Evolutionary conservation across 2,797 vertebrate species (phyloP), one percentile per base, ranked within the genome.

Genomic region (Acanthiza pusilla): DNA sequence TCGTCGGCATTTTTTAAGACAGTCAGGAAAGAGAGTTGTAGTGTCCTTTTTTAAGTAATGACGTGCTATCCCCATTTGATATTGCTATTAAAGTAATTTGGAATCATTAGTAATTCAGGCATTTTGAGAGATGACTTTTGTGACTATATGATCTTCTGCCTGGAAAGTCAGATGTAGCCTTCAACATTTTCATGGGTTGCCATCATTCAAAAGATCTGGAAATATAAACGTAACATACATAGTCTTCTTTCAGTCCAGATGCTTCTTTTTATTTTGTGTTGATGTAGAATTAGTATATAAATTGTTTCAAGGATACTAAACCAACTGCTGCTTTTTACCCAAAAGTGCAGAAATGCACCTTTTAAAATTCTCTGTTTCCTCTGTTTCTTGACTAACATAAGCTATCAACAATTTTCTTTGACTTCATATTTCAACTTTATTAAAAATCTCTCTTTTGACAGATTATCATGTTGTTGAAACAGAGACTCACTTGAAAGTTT

Each of bases 401-500:
- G 10, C 9, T 57, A 42, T 47, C 16, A 45, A 22, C 10, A 26
- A 27, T 79, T 79, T 85, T 21, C n/a, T 61, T 78, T 53, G 20
- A 38, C 25, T 94, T 76, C 3, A 2, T 61, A 54, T 75, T 89
- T 92, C 53, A 82, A 22, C 42, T 74, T 57, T 50, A 7, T 91
- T 63, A 60, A 93, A 61, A 87, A 54, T 89, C 26, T 82, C 72
- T 3, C 74, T 96, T 96, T 96, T 93, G 78, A 38, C 92, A 98
- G 98, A 98, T 98, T 98, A 97, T 75, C 97, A 63, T 6, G 75
- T 97, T 2, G 77, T 97, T 40, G 97, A 99, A 79, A 97, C 98
- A 9, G 98, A 98, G 87, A 97, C 98, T 4, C 98, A 98, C 95
- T 97, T 99, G 29, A 98, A 97, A 50, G 96, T 97, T 23, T 97